Evolutionary conservation across 2,888 invertebrate genomes (phyloP).

Genomic region (Agrilus cyanescens): DNA sequence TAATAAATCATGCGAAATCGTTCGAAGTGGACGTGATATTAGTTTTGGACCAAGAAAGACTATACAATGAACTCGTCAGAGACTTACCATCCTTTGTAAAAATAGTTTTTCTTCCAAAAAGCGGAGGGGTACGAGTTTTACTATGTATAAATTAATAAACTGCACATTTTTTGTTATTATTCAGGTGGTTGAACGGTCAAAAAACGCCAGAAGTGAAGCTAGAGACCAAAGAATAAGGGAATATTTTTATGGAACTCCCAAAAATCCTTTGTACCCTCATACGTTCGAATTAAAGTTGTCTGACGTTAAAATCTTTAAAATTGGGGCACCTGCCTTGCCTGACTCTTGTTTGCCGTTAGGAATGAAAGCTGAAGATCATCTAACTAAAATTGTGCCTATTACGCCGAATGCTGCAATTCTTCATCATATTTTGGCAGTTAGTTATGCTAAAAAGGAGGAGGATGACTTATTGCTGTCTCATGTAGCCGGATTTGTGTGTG

Average conservation of each 20-base stretch:
- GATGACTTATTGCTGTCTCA: constrained; percentile 81
- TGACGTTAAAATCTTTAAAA: constrained; percentile 85
- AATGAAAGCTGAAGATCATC: constrained; percentile 85
- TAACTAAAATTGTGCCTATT: constrained; percentile 77
- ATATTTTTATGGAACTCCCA: constrained; percentile 90
- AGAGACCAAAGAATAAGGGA: constrained; percentile 76
- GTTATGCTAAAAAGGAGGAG: constrained; percentile 73
- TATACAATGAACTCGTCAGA: constrained; percentile 85
- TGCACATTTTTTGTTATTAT: constrained; percentile 4
- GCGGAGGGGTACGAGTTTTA: constrained; percentile 71
- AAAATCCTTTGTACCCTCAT: constrained; percentile 67
- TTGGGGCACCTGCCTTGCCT: constrained; percentile 86
- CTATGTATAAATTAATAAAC: background rate
- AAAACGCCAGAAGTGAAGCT: constrained; percentile 55
- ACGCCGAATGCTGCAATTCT: constrained; percentile 63
- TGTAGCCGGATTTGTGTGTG: constrained; percentile 81
- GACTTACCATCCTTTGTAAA: constrained; percentile 92
- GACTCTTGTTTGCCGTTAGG: constrained; percentile 95
- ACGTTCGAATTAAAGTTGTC: constrained; percentile 87
- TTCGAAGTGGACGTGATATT: constrained; percentile 94
- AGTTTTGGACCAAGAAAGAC: constrained; percentile 89
- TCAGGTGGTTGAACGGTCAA: constrained; percentile 77
- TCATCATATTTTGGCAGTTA: constrained; percentile 82
- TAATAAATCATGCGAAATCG: constrained; percentile 80
- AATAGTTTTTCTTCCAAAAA: constrained; percentile 86